phyloP scores from a whole-genome alignment of 2,888 invertebrate species.

The Aphrophora alni region DNA sequence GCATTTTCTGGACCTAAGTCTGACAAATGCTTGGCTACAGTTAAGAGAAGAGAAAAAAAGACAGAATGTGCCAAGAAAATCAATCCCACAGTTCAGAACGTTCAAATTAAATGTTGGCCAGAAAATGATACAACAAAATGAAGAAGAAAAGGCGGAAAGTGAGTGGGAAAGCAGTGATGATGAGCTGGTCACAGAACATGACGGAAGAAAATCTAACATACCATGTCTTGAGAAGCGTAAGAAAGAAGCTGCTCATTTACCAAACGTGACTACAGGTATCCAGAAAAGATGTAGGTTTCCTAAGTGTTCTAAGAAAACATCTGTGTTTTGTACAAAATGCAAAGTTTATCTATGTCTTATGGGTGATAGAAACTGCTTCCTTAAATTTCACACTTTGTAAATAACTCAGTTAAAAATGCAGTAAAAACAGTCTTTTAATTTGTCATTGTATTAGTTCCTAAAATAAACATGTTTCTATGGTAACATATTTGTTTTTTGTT shows the following conservation, averaged over 20 bases:
- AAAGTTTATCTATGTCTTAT: slow-evolving; percentile 10
- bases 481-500: too few relatives aligned
- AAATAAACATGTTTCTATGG: too few relatives aligned
- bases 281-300: slow-evolving; percentile 7
- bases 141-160: background rate
- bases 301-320: slow-evolving; percentile 20
- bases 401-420: too few relatives aligned
- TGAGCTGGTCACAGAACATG: background rate
- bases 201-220: too few relatives aligned
- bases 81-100: slow-evolving; percentile 27
- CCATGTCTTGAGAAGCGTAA: too few relatives aligned
- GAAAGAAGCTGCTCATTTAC: too few relatives aligned
- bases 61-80: slow-evolving; percentile 4
- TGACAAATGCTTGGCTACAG: slow-evolving; percentile 25
- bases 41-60: slow-evolving; percentile 6
- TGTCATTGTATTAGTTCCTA: too few relatives aligned
- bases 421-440: too few relatives aligned
- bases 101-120: background rate
- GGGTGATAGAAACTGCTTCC: slow-evolving; percentile 19
- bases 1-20: slow-evolving; percentile 19
- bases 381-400: too few relatives aligned
- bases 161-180: slow-evolving; percentile 6
- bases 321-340: too few relatives aligned
- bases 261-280: slow-evolving; percentile 2
- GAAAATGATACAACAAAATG: slow-evolving; percentile 15